Evolutionary conservation across 2,797 vertebrate genomes (phyloP), one percentile per base, ranked within the genome.

Genomic region (Diglossa cyanea): DNA sequence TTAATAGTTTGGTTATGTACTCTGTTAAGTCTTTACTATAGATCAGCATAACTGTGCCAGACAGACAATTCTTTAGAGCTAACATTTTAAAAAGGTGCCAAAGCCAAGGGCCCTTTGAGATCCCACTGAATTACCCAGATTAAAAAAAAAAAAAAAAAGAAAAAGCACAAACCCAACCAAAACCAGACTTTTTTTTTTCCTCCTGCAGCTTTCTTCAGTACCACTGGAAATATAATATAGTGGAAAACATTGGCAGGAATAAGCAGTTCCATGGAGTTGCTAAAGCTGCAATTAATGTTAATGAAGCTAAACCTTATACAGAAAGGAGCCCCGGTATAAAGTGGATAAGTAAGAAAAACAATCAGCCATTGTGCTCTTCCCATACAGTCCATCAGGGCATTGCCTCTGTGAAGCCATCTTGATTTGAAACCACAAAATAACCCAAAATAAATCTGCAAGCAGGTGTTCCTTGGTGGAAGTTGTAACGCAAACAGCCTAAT

Each of bases 401-500:
- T 78, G 85, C 96, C 96, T 96, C 91, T 88, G 95, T 42, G 53
- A 90, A 95, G 96, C 96, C 96, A 94, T 96, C 97, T 95, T 97
- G 97, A 95, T 97, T 98, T 96, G 95, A 94, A 96, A 72, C 95
- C 97, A 95, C 94, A 88, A 98, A 97, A 98, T 95, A 97, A 97
- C 98, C 96, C 96, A 95, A 97, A 96, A 97, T 97, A 97, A 97
- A 98, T 98, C 97, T 96, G 94, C 88, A 97, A 96, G 97, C 98
- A 98, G 98, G 98, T 98, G 97, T 97, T 98, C 96, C 97, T 97
- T 96, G 96, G 97, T 97, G 97, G 67, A 98, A 98, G 97, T 96
- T 98, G 97, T 96, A 98, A 98, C 85, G 97, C 98, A 98, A 98
- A 98, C 97, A 98, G 97, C 98, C 98, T 98, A 98, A 98, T 98